These are phyloP conservation scores for Diploscapter pachys DNA, from an alignment of 1,140 invertebrate genomes.

Conservation along the genomic window DNA sequence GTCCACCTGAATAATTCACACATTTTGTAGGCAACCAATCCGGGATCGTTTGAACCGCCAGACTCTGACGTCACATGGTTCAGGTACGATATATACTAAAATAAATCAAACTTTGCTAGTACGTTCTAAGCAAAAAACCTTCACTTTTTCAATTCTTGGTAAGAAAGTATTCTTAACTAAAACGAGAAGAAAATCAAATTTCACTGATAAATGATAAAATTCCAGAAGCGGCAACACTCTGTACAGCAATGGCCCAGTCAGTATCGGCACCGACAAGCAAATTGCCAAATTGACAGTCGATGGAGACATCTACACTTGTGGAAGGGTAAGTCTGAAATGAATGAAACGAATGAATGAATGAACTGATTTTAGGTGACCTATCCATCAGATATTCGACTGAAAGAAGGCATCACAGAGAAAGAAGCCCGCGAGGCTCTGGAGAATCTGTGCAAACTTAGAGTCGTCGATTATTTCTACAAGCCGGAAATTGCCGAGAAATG, in stretches of 20 bases:
- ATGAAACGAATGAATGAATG: constrained; percentile 1
- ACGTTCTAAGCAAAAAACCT: too few relatives aligned
- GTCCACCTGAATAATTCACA: neutral
- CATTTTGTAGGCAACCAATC: constrained; percentile 80
- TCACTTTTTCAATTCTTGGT: too few relatives aligned
- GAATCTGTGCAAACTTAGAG: constrained; percentile 82
- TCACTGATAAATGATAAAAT: too few relatives aligned
- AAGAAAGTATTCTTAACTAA: too few relatives aligned
- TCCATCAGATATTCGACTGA: constrained; percentile 75
- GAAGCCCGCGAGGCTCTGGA: constrained; percentile 82
- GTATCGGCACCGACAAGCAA: constrained; percentile 72
- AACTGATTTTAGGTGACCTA: constrained; percentile 11
- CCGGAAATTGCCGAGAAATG: constrained; percentile 80
- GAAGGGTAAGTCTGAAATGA: constrained; percentile 18
- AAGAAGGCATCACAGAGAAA: constrained; percentile 76
- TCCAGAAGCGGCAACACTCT: constrained; percentile 73
- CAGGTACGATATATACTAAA: constrained; percentile 47
- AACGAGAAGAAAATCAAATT: too few relatives aligned
- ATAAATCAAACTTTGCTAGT: too few relatives aligned
- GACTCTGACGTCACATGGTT: constrained; percentile 83
- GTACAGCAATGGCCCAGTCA: constrained; percentile 77
- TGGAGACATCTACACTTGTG: constrained; percentile 26
- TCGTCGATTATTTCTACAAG: constrained; percentile 86
- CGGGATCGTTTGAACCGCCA: constrained; percentile 88
- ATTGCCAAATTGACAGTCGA: constrained; percentile 27